Base-by-base conservation (phyloP, 2,797 vertebrate genomes). In the Mastacembelus armatus region DNA sequence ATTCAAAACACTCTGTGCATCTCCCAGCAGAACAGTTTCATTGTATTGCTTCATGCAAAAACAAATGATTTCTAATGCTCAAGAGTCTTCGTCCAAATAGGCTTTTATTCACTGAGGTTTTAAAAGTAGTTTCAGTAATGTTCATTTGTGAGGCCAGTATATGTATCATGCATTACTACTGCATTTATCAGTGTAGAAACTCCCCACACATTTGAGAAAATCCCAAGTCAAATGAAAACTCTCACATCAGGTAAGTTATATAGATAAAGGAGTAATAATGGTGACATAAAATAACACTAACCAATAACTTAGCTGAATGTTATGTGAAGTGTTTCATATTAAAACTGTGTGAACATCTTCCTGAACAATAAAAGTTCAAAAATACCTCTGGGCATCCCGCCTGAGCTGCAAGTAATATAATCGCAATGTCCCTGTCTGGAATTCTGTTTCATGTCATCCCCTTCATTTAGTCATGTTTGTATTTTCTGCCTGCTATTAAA, bases 1-100 rank as follows among this genome's bases (percentile, higher is more conserved):
- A 54, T 80, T 63, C 77, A 74, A n/a, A 78, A 65, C 69, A 40
- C 49, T 77, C 67, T 48, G 47, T 39, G 67, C 35, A 64, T 42
- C 61, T 77, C 27, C 15, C 5, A 57, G 30, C 55, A 48, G 43
- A 74, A 66, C 21, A 10, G 8, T 11, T 69, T 66, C 26, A 56
- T 29, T 73, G 49, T 22, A 32, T 22, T 21, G 32, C 26, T 50
- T 29, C 19, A 56, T 15, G 7, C 15, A 52, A 72, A 55, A 22
- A 60, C 56, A 32, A 26, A 4, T 24, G 3, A 50, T 26, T 39
- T 67, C 54, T 45, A 7, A 32, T 44, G 42, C 24, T 32, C 8
- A 6, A 35, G n/a, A 35, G 21, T 35, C 11, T 43, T 26, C 10
- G 5, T 18, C 26, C 40, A 24, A 51, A 29, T 39, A 8, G 44